Base-by-base conservation (phyloP, 2,113 vertebrate species). In the Scophthalmus maximus region DNA sequence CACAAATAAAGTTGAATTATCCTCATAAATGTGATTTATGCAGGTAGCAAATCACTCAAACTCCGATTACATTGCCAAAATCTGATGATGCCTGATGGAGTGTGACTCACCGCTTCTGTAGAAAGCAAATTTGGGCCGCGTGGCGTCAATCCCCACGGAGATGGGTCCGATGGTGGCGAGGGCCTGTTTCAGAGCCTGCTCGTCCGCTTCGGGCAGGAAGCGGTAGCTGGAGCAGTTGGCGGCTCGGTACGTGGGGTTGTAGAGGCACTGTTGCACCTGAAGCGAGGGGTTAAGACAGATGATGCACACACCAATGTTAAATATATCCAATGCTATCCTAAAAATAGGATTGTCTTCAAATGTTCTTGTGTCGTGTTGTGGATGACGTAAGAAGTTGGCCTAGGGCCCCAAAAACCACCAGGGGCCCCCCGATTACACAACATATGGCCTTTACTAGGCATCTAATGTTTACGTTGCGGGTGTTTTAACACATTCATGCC, bases 141-240 rank as follows among this genome's bases (percentile, higher is more conserved):
- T 82, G 5, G 96, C 97, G 0, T 99, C 96, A 4, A 99, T 93
- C 20, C 6, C 95, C 0, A 98, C 96, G 0, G 96, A 94, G 42
- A 99, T 90, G 0, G 98, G 97, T 1, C 98, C 98, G 0, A 96
- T 58, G 3, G 42, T 91, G 74, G 95, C 97, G 3, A 98, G 44
- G 0, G 89, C 91, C 4, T 93, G 67, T 65, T 95, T 91, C 49
- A 99, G 88, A 0, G 84, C 87, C 0, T 38, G 73, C 64, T 99
- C 97, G 0, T 92, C 57, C 0, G 86, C 94, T 0, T 5, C 0
- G 0, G 93, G 88, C 14, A 97, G 88, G 52, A 82, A 88, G 0
- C 3, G 42, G 46, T 94, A 97, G 0, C 6, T 36, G 17, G 95
- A 93, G 57, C 97, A 98, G 12, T 96, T 95, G 50, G 96, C 95